A percentile compares a stretch with the other conserved stretches of the same genome.
These are phyloP conservation scores for Pecten maximus DNA, from an alignment of 2,888 invertebrate species.

Conservation along the genomic window DNA sequence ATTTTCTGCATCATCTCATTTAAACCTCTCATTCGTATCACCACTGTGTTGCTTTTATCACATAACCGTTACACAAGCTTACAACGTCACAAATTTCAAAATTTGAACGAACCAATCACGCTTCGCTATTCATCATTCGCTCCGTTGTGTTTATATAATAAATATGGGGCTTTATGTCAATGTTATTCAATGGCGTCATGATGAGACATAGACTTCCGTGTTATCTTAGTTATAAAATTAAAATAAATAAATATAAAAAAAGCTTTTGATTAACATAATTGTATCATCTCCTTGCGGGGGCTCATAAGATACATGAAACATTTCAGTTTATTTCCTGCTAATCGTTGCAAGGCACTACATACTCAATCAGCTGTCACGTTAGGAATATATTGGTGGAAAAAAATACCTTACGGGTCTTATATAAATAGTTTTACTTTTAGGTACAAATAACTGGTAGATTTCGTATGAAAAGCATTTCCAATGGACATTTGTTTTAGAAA, in stretches of 20 bases:
- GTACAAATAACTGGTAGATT: not conserved
- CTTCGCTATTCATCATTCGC: constrained; percentile 29
- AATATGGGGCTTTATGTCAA: constrained; percentile 28
- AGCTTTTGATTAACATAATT: constrained; percentile 20
- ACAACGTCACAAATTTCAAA: not conserved
- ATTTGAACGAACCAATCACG: constrained; percentile 26
- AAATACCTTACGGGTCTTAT: not conserved
- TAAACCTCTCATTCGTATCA: not conserved
- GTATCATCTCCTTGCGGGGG: not conserved
- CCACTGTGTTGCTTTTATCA: constrained; percentile 8
- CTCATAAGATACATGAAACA: not conserved
- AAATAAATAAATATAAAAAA: constrained; percentile 23
- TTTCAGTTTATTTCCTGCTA: not conserved
- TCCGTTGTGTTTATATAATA: not conserved
- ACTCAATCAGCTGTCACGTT: not conserved
- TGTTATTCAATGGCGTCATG: constrained; percentile 10
- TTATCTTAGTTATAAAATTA: not conserved
- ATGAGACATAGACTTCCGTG: constrained; percentile 28
- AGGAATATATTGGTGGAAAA: not conserved
- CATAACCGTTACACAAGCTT: constrained; percentile 22
- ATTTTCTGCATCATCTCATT: constrained; percentile 30
- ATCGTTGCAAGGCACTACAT: not conserved
- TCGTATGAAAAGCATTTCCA: not conserved
- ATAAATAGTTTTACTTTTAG: not conserved
- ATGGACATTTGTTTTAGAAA: not conserved